These are phyloP conservation scores for Oegoconia quadripuncta DNA, from an alignment of 2,888 invertebrate species.

Conservation along the genomic window DNA sequence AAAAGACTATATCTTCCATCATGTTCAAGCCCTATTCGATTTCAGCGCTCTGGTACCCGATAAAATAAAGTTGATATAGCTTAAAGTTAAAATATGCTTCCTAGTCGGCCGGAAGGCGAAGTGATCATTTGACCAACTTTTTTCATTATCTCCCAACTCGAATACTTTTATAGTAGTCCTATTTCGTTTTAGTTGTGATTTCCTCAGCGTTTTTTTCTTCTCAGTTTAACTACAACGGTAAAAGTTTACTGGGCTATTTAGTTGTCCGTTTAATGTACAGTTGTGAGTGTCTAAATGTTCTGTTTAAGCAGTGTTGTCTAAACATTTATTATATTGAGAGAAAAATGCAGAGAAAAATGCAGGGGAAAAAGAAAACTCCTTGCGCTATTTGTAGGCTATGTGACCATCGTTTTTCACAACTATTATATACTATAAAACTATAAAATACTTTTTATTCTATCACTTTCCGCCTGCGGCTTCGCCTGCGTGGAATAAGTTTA, in stretches of 20 bases:
- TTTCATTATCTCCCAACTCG: slow-evolving; percentile 68
- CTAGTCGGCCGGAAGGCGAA: slow-evolving; percentile 40
- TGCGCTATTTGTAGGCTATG: no score
- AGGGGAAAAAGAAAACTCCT: no score
- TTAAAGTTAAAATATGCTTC: slow-evolving; percentile 27
- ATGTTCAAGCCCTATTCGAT: not conserved
- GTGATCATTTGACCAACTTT: slow-evolving; percentile 71
- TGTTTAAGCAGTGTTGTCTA: not conserved
- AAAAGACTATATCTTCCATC: no score
- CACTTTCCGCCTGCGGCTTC: no score
- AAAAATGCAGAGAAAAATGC: no score
- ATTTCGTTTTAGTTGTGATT: slow-evolving; percentile 63
- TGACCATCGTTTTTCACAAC: no score
- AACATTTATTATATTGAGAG: no score
- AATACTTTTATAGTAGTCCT: slow-evolving; percentile 62
- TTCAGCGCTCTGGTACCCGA: no score
- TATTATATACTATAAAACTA: no score
- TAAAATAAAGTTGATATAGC: not conserved
- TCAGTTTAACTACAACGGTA: slow-evolving; percentile 46
- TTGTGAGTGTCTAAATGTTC: not conserved
- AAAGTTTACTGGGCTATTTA: slow-evolving; percentile 52
- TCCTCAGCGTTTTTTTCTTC: slow-evolving; percentile 37
- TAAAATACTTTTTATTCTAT: no score
- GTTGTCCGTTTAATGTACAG: slow-evolving; percentile 7
- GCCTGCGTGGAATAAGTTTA: no score